Evolutionary conservation across 1,140 invertebrate genomes (phyloP).

Genomic region (Drosophila teissieri): DNA sequence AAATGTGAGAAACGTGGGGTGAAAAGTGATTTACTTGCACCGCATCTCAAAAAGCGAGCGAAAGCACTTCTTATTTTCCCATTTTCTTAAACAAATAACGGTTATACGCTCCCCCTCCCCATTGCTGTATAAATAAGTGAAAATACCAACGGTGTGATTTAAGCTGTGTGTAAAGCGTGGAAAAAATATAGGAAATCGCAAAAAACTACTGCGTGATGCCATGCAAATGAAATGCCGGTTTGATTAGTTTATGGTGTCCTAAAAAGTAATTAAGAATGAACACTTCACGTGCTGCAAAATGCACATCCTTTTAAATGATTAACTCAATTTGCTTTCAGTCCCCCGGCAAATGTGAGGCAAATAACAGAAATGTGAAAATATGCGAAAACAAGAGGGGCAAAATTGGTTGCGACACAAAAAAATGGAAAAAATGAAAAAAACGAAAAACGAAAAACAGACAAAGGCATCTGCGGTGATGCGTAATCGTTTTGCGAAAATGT

Average conservation of each 20-base stretch:
- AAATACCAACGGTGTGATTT: neutral
- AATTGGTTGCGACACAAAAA: neutral
- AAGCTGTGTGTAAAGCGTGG: neutral
- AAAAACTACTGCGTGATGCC: neutral
- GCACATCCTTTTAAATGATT: neutral
- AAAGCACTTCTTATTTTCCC: neutral
- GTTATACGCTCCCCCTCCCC: too few relatives aligned
- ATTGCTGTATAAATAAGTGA: too few relatives aligned
- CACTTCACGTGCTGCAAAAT: neutral
- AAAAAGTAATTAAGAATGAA: neutral
- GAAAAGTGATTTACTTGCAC: constrained; percentile 26
- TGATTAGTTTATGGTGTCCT: neutral
- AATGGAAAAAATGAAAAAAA: too few relatives aligned
- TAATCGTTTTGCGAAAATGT: constrained; percentile 59
- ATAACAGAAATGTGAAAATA: neutral
- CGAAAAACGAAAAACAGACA: neutral
- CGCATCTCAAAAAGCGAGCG: neutral
- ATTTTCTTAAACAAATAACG: too few relatives aligned
- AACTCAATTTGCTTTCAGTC: neutral
- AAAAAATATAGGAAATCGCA: too few relatives aligned
- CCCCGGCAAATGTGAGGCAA: neutral
- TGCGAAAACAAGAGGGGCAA: neutral
- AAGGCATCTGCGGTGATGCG: constrained; percentile 35
- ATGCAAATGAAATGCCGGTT: neutral
- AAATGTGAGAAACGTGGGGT: neutral